phyloP scores from a whole-genome alignment of 2,797 vertebrate species.

The Megalops cyprinoides region DNA sequence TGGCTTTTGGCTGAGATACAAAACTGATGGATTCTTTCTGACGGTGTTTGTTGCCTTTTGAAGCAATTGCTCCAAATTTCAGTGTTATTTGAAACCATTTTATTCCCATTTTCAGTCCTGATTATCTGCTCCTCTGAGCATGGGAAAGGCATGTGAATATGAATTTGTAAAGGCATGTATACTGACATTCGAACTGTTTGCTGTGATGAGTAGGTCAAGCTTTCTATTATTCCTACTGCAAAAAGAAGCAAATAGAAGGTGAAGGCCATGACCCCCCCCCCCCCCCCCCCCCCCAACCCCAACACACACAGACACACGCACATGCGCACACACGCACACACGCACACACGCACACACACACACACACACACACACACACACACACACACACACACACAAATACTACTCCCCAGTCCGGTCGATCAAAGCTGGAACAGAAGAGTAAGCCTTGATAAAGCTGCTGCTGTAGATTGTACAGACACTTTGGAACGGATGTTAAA shows the following conservation, averaged over 20 bases:
- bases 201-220: background rate
- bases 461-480: constrained; percentile 13
- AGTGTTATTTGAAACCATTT: background rate
- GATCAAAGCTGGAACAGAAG: background rate
- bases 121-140: background rate
- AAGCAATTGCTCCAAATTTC: background rate
- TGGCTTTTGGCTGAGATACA: background rate
- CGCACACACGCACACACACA: background rate
- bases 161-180: background rate
- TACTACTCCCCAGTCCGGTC: constrained; percentile 5
- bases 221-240: background rate
- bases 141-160: background rate
- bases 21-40: background rate
- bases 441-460: constrained; percentile 4
- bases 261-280: background rate
- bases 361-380: background rate
- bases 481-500: constrained; percentile 8
- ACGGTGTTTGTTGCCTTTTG: background rate
- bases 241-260: background rate
- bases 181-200: background rate
- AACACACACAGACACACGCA: background rate
- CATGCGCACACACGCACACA: background rate
- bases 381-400: background rate
- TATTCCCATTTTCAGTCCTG: background rate
- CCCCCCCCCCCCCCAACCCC: no score